phyloP scores from a whole-genome alignment of 2,888 invertebrate genomes.

The Orthosia cruda region DNA sequence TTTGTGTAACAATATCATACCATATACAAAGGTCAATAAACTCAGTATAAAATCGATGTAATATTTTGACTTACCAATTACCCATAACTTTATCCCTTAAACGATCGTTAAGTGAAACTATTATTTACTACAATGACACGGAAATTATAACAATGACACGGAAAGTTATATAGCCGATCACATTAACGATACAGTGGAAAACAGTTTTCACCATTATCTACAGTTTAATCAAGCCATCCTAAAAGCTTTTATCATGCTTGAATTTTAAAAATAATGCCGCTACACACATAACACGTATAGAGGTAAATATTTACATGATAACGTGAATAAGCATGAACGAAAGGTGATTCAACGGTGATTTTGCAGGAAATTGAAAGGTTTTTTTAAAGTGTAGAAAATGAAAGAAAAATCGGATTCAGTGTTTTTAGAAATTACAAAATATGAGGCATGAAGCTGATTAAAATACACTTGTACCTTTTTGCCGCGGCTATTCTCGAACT shows the following conservation, averaged over 20 bases:
- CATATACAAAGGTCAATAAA: conserved; percentile 18
- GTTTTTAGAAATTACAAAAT: neutral
- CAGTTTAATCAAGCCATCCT: conserved; percentile 56
- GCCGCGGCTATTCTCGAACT: too few relatives aligned
- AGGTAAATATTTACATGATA: conserved; percentile 23
- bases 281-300: neutral
- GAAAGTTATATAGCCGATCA: conserved; percentile 29
- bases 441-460: too few relatives aligned
- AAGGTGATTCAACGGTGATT: conserved; percentile 18
- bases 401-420: neutral
- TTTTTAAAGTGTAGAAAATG: neutral
- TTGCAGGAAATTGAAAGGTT: neutral
- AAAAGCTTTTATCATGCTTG: conserved; percentile 72
- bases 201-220: conserved; percentile 47
- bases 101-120: conserved; percentile 31
- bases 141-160: conserved; percentile 46
- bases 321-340: neutral
- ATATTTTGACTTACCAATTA: conserved; percentile 3
- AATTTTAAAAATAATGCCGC: conserved; percentile 37
- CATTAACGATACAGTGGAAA: conserved; percentile 24
- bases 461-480: too few relatives aligned
- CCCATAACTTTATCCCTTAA: conserved; percentile 11
- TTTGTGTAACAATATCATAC: neutral
- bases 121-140: conserved; percentile 37
- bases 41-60: conserved; percentile 18